A percentile compares a stretch with the other conserved stretches of the same genome.
These are phyloP conservation scores for Pyrrhia umbra DNA, from an alignment of 2,888 invertebrate genomes.

Conservation along the genomic window DNA sequence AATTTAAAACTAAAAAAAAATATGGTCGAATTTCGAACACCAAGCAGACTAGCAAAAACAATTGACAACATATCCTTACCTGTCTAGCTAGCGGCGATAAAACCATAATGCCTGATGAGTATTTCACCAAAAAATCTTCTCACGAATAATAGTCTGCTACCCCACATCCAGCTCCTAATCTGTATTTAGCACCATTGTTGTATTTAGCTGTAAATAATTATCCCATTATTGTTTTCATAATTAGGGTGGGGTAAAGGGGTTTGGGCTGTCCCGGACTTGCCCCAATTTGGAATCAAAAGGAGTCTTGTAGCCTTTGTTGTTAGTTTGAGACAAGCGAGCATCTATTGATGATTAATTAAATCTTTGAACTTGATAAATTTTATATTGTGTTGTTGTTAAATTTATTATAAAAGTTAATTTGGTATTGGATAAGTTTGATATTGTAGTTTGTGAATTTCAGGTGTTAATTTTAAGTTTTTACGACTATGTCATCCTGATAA, in stretches of 20 bases:
- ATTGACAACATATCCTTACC: conserved; percentile 19
- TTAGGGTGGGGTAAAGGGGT: conserved; percentile 29
- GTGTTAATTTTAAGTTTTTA: too few relatives aligned
- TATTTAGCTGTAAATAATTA: conserved; percentile 43
- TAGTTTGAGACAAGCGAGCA: conserved; percentile 25
- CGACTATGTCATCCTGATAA: too few relatives aligned
- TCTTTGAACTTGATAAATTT: conserved; percentile 27
- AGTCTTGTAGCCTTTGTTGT: conserved; percentile 37
- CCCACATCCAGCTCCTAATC: background rate
- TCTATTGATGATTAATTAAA: conserved; percentile 45
- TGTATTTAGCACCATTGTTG: background rate
- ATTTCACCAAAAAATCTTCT: background rate
- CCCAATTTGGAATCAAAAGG: conserved; percentile 42
- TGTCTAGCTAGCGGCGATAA: conserved; percentile 27
- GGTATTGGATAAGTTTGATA: background rate
- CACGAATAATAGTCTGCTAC: background rate
- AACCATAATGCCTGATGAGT: conserved; percentile 8
- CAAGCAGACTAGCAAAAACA: background rate
- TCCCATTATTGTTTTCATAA: conserved; percentile 39
- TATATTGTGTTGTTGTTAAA: conserved; percentile 19
- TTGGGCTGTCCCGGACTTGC: conserved; percentile 20
- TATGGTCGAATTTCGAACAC: too few relatives aligned
- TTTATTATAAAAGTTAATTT: conserved; percentile 20
- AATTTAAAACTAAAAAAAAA: too few relatives aligned
- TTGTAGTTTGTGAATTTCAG: background rate